phyloP scores from a whole-genome alignment of 30 jellyfish, hydroid and myxozoan genomes.

The Pelagia noctiluca region DNA sequence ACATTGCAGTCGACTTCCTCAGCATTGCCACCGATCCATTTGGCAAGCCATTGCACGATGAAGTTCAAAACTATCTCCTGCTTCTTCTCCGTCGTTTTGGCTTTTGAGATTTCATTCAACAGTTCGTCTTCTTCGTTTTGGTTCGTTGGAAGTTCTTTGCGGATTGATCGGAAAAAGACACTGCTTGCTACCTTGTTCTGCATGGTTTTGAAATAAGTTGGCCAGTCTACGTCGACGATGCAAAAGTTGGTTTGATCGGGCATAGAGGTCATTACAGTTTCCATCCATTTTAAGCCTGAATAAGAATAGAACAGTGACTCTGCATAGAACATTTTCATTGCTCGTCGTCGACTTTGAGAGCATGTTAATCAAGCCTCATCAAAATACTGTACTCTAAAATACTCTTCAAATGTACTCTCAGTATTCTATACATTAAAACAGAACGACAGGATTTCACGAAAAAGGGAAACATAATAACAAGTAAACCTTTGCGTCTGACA shows the following conservation, averaged over 20 bases:
- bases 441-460: too few relatives aligned
- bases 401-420: too few relatives aligned
- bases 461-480: too few relatives aligned
- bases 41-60: constrained; percentile 34
- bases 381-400: too few relatives aligned
- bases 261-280: constrained; percentile 14
- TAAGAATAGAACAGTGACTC: background rate
- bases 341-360: too few relatives aligned
- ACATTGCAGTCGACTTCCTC: constrained; percentile 68
- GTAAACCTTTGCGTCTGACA: too few relatives aligned
- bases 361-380: too few relatives aligned
- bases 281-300: constrained; percentile 62
- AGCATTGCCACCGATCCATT: constrained; percentile 58
- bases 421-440: too few relatives aligned
- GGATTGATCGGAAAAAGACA: constrained; percentile 1
- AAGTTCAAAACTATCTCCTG: constrained; percentile 18
- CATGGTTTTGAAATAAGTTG: constrained; percentile 1
- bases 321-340: too few relatives aligned
- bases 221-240: constrained; percentile 64
- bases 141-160: background rate
- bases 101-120: constrained; percentile 8
- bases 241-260: constrained; percentile 32
- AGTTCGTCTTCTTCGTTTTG: background rate
- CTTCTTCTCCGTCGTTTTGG: constrained; percentile 40
- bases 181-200: background rate